Evolutionary conservation across 2,113 vertebrate genomes (phyloP), one percentile per base, ranked within the genome.

Genomic region (Prochilodus magdalenae): DNA sequence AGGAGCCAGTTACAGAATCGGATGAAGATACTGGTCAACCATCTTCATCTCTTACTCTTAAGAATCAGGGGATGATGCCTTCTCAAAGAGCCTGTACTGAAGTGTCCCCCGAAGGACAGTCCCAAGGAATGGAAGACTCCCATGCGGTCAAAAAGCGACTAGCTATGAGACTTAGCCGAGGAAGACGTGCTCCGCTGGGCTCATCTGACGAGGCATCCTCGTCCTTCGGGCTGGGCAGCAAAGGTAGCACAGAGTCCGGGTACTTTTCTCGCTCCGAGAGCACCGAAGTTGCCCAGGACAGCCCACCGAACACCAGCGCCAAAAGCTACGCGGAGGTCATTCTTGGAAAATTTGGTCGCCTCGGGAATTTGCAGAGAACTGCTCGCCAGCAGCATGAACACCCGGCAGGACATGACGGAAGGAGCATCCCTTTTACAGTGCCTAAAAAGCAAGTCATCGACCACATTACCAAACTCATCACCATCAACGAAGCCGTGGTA

Each of bases 381-480:
- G 57, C 94, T 53, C 94, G 93, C 89, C 94, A 81, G 84, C 96
- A 91, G 75, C 95, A 47, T 85, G 94, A 78, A 90, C 93, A 87
- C 88, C 55, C 89, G 22, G 80, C 89, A 57, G 89, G 88, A 75
- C 87, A 96, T 84, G 96, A 97, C 81, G 93, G 95, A 71, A 95
- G 89, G 80, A 89, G 30, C 77, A 88, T 96, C 74, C 94, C 95
- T 0, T 92, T 98, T 86, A 96, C 95, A 22, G 94, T 97, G 84
- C 97, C 96, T 82, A 95, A 97, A 87, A 97, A 96, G 1, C 97
- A 98, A 90, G 97, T 99, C 79, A 98, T 99, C 1, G 98, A 99
- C 87, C 98, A 99, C 90, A 99, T 99, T 90, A 99, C 97, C 63
- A 99, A 99, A 88, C 96, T 99, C 81, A 99, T 99, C 81, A 98